Evolutionary conservation across 2,113 vertebrate genomes (phyloP), one percentile per base, ranked within the genome.

Genomic region (Grus americana): DNA sequence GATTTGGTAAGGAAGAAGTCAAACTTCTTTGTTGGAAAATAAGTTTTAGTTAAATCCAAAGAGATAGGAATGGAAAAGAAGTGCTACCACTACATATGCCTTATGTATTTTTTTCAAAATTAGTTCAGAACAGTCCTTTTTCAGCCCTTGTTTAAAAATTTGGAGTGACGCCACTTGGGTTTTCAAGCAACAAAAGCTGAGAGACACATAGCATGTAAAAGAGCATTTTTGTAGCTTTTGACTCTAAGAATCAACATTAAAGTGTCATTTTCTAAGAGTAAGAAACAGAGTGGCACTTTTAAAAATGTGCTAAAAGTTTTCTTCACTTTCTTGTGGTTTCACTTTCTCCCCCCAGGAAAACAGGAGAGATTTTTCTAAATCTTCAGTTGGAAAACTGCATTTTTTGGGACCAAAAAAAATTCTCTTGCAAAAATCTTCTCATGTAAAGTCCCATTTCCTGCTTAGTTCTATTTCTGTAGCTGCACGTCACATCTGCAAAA

Each of bases 91-190:
- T 57, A 14, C 6, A 2, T 18, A 9, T 1, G 23, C 7, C 1
- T 52, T 32, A 7, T 0, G 0, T 12, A 1, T 9, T 30, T 46
- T 80, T 47, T 38, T 21, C 24, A 34, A 34, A 27, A 1, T 16
- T 23, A 49, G 5, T 71, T 84, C 32, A 58, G 10, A 86, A 38
- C 3, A 2, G 5, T 52, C n/a, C 4, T 65, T 68, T 88, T 79
- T 47, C 24, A 40, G 29, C 9, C 23, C 7, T 47, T 44, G 4
- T 27, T 55, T 47, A 11, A 71, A 49, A 80, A 50, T 61, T 47
- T 36, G 23, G 7, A 20, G 10, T 14, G 21, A 40, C 0, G 1
- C 2, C 7, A 6, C 13, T 22, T 49, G 13, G 12, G 4, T 65
- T 84, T 90, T 79, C 52, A 81, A 55, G 10, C 21, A 12, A 23